phyloP scores from a whole-genome alignment of 2,113 vertebrate species.

The Clarias gariepinus region DNA sequence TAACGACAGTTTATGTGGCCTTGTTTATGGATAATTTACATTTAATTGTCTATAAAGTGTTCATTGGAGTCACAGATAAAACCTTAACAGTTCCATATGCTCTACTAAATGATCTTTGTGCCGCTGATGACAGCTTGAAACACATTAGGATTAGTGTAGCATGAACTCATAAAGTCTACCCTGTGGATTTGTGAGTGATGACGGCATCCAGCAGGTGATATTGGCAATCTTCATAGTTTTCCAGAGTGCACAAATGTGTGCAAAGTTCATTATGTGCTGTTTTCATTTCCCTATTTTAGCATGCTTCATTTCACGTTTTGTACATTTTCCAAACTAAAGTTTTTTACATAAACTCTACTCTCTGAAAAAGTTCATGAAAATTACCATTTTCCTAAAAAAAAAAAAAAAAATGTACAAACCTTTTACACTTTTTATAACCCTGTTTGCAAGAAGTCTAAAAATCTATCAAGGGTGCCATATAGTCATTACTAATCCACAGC shows the following conservation, averaged over 20 bases:
- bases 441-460: constrained; percentile 20
- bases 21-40: constrained; percentile 24
- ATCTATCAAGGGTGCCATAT: constrained; percentile 32
- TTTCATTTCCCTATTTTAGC: background rate
- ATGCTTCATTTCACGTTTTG: background rate
- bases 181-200: constrained; percentile 13
- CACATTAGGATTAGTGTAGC: constrained; percentile 46
- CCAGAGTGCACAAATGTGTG: background rate
- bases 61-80: constrained; percentile 7
- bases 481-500: constrained; percentile 39
- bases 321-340: background rate
- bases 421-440: background rate
- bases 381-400: background rate
- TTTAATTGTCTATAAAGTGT: constrained; percentile 21
- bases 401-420: background rate
- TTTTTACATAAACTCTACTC: background rate
- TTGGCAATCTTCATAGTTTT: background rate
- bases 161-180: constrained; percentile 27
- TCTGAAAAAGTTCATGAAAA: background rate
- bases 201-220: background rate
- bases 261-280: background rate
- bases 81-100: constrained; percentile 60
- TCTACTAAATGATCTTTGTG: constrained; percentile 60
- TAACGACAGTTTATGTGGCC: constrained; percentile 17
- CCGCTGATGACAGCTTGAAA: constrained; percentile 56